Conservation (phyloP, 2,888 invertebrate genomes). For the Leistus spinibarbis region DNA sequence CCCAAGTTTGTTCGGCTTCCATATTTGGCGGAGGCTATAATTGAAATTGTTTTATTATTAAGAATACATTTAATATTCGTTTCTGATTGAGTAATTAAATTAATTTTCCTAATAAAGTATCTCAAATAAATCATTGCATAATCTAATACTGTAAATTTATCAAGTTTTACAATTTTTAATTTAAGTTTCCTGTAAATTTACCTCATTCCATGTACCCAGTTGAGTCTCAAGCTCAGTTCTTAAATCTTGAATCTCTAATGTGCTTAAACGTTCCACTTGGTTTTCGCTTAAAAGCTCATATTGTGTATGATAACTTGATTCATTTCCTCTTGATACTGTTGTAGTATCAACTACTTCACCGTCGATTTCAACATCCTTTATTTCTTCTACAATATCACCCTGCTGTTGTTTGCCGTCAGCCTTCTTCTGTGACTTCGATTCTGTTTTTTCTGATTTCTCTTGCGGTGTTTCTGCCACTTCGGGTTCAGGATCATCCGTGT, state of each 20-base stretch:
- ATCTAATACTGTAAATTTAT: not conserved
- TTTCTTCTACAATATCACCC: conserved; percentile 52
- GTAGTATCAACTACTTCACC: conserved; percentile 75
- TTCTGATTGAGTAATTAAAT: no score
- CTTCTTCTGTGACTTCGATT: conserved; percentile 58
- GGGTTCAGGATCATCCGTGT: conserved; percentile 60
- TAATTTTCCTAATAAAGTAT: not conserved
- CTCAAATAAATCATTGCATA: not conserved
- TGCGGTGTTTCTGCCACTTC: conserved; percentile 47
- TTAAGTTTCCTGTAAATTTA: conserved; percentile 44
- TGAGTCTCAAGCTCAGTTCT: conserved; percentile 60
- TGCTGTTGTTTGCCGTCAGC: conserved; percentile 57
- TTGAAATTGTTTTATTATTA: no score
- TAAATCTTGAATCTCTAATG: conserved; percentile 57
- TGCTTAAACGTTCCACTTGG: conserved; percentile 46
- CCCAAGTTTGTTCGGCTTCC: conserved; percentile 66
- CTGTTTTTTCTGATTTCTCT: conserved; percentile 60
- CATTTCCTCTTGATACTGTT: conserved; percentile 69
- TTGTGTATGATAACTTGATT: conserved; percentile 79
- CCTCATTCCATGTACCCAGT: conserved; percentile 59
- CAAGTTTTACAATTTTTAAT: not conserved
- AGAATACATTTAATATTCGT: not conserved
- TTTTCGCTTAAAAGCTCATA: conserved; percentile 48
- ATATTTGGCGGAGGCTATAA: conserved; percentile 52
- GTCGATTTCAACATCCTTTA: conserved; percentile 68